Conservation (phyloP, 2,888 invertebrate genomes). For the Eutolmus rufibarbis region DNA sequence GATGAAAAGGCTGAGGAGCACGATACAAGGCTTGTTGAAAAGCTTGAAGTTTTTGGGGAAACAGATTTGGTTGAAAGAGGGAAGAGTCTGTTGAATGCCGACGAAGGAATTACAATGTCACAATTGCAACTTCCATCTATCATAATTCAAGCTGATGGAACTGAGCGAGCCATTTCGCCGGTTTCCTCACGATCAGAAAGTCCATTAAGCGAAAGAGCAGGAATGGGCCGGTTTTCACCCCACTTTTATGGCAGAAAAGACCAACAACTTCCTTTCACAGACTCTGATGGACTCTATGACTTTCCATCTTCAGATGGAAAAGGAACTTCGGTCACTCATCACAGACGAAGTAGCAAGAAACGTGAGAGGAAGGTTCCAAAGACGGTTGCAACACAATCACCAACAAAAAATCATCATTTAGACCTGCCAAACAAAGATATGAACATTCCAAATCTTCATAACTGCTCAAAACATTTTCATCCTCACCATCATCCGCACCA, state of each 20-base stretch:
- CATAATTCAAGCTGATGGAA: conserved; percentile 67
- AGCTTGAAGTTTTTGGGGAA: conserved; percentile 65
- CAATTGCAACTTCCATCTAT: conserved; percentile 70
- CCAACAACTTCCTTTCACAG: conserved; percentile 72
- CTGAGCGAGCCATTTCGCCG: conserved; percentile 71
- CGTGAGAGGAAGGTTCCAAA: conserved; percentile 69
- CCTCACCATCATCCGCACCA: conserved; percentile 54
- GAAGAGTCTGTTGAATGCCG: conserved; percentile 66
- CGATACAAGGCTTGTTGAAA: conserved; percentile 73
- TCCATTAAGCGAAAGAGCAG: conserved; percentile 77
- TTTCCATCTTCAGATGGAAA: conserved; percentile 79
- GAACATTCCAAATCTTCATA: conserved; percentile 49
- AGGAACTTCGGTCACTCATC: conserved; percentile 64
- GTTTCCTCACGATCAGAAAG: conserved; percentile 82
- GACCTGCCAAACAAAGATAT: conserved; percentile 68
- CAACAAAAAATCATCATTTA: conserved; percentile 62
- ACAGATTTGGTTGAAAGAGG: conserved; percentile 60
- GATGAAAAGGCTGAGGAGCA: conserved; percentile 76
- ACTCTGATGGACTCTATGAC: conserved; percentile 81
- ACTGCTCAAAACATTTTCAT: conserved; percentile 54
- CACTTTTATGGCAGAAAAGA: conserved; percentile 75
- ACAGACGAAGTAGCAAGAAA: conserved; percentile 70
- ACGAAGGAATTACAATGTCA: conserved; percentile 63
- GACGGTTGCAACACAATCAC: conserved; percentile 53
- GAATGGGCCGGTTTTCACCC: conserved; percentile 73